Evolutionary conservation across 1,140 invertebrate species (phyloP).

Genomic region (Lethocerus indicus): DNA sequence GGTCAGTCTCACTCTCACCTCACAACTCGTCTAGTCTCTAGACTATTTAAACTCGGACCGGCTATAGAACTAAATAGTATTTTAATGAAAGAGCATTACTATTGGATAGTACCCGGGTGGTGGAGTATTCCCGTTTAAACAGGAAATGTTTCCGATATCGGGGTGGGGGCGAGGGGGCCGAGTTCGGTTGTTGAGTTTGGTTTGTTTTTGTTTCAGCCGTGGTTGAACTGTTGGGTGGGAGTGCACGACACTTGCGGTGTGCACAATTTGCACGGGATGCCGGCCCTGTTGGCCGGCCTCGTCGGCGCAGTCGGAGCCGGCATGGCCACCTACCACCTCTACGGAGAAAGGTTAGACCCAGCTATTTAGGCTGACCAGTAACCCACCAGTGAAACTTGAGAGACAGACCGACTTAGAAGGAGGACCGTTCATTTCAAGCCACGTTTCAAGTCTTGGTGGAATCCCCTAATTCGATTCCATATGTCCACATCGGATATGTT

Average conservation of each 20-base stretch:
- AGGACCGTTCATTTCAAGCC: not conserved
- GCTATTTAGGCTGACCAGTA: not conserved
- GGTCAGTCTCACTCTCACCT: constrained; percentile 46
- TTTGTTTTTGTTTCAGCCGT: constrained; percentile 57
- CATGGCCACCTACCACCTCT: constrained; percentile 30
- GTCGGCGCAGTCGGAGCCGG: constrained; percentile 58
- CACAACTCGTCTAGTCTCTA: too few species aligned
- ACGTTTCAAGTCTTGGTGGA: not conserved
- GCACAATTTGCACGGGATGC: constrained; percentile 92
- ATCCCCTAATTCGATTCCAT: not conserved
- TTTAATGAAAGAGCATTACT: too few species aligned
- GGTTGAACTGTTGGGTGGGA: constrained; percentile 42
- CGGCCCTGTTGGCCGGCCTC: constrained; percentile 69
- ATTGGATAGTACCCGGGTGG: too few species aligned
- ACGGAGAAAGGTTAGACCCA: constrained; percentile 11
- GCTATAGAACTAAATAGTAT: too few species aligned
- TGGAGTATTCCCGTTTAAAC: too few species aligned
- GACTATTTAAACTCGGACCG: too few species aligned
- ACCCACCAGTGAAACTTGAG: too few species aligned
- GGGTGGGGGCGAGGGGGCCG: too few species aligned
- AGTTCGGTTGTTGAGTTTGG: too few species aligned
- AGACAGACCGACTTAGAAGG: not conserved
- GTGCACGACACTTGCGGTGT: constrained; percentile 91
- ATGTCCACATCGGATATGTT: too few species aligned
- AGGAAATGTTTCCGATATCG: too few species aligned